phyloP scores from a whole-genome alignment of 2,888 invertebrate genomes.

The Agriopis leucophaearia region DNA sequence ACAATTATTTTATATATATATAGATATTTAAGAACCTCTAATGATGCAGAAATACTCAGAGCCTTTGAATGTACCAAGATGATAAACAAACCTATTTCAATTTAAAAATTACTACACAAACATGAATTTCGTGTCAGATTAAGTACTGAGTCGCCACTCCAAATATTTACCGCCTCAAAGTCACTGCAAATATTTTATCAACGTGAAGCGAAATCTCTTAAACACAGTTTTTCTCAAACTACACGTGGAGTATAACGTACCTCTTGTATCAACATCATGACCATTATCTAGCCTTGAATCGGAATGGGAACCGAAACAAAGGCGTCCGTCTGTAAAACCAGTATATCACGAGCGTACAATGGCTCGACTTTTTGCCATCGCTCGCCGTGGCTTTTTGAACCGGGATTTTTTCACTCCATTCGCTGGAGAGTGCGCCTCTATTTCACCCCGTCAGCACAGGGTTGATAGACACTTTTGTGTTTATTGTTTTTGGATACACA shows the following conservation, averaged over 20 bases:
- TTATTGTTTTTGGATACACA: constrained; percentile 7
- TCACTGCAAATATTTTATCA: neutral
- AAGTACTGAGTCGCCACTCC: no score
- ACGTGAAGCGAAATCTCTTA: neutral
- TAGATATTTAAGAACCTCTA: no score
- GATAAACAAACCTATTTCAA: no score
- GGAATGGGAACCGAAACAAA: constrained; percentile 49
- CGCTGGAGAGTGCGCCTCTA: constrained; percentile 65
- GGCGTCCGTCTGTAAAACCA: constrained; percentile 57
- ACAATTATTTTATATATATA: no score
- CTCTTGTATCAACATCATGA: constrained; percentile 24
- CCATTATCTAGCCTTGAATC: constrained; percentile 36
- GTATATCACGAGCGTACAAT: constrained; percentile 64
- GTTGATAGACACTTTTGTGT: constrained; percentile 55
- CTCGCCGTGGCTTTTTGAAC: constrained; percentile 81
- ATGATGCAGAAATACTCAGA: no score
- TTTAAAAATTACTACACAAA: no score
- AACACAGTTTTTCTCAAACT: neutral
- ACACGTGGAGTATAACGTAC: neutral
- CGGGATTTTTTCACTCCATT: constrained; percentile 83
- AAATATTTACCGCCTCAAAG: no score
- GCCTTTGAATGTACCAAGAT: no score
- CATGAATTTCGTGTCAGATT: no score
- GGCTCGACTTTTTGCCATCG: constrained; percentile 71
- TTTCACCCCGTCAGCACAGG: constrained; percentile 73